These are phyloP conservation scores for Diadromus collaris DNA, from an alignment of 2,888 invertebrate genomes.

Conservation along the genomic window DNA sequence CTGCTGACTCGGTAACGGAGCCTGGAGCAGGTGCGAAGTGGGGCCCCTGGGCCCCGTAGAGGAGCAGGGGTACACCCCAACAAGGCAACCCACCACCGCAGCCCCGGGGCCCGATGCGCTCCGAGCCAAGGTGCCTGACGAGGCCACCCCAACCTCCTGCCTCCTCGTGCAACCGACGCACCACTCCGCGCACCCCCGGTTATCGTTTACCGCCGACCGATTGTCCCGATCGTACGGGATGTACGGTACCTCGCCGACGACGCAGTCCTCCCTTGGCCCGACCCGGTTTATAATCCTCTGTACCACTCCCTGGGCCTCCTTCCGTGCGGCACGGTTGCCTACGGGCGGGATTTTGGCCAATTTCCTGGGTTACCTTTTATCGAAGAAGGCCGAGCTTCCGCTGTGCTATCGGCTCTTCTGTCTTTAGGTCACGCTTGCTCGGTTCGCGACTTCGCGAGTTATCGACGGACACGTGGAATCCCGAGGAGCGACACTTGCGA, in stretches of 20 bases:
- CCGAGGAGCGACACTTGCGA: not conserved
- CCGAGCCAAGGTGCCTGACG: conserved; percentile 77
- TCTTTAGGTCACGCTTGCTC: not conserved
- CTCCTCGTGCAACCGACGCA: conserved; percentile 70
- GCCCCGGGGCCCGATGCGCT: conserved; percentile 78
- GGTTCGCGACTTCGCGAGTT: not conserved
- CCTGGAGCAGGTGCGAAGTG: conserved; percentile 70
- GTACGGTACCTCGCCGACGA: conserved; percentile 13
- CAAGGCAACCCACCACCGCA: conserved; percentile 79
- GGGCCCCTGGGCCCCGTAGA: conserved; percentile 79
- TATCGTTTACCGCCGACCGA: conserved; percentile 47
- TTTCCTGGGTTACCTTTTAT: conserved; percentile 40
- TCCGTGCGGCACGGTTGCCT: conserved; percentile 66
- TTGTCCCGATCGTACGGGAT: conserved; percentile 31
- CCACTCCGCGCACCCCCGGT: conserved; percentile 72
- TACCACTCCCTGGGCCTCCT: conserved; percentile 68
- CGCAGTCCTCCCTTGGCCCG: conserved; percentile 34
- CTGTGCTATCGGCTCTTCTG: not conserved
- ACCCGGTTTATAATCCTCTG: conserved; percentile 42
- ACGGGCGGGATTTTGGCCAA: conserved; percentile 75
- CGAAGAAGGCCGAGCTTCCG: conserved; percentile 19
- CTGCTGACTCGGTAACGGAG: conserved; percentile 59
- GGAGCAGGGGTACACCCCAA: conserved; percentile 79
- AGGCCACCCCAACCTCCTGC: conserved; percentile 73
- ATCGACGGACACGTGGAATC: not conserved